A percentile compares a stretch with the other conserved stretches of the same genome.
These are phyloP conservation scores for Campylomormyrus tamandua DNA, from an alignment of 2,113 vertebrate species.

Conservation along the genomic window DNA sequence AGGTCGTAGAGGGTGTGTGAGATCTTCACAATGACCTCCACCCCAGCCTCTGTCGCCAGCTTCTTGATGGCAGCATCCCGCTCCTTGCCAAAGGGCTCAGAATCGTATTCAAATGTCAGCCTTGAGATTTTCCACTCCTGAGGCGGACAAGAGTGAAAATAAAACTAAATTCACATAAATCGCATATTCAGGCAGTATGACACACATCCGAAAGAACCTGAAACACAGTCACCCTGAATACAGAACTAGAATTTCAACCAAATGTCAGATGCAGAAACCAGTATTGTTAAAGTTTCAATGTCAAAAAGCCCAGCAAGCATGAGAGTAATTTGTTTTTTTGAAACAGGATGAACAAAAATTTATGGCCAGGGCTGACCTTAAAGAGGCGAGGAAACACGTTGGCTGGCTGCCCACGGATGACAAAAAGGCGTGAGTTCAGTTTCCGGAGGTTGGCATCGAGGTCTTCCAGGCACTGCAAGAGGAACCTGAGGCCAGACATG, in stretches of 20 bases:
- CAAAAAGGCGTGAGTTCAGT: slow-evolving; percentile 47
- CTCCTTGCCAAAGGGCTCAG: slow-evolving; percentile 49
- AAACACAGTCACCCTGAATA: neutral
- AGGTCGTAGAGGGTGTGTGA: slow-evolving; percentile 49
- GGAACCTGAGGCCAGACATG: slow-evolving; percentile 34
- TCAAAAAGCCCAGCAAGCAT: neutral
- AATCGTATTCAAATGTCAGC: slow-evolving; percentile 48
- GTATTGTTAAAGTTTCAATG: neutral
- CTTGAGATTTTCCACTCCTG: slow-evolving; percentile 46
- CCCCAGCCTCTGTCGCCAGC: slow-evolving; percentile 42
- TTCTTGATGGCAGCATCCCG: slow-evolving; percentile 46
- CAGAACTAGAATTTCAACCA: neutral
- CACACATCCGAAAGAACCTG: neutral
- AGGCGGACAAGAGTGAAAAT: neutral
- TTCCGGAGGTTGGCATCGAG: slow-evolving; percentile 42
- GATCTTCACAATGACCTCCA: slow-evolving; percentile 38
- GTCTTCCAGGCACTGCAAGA: slow-evolving; percentile 48
- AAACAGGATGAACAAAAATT: neutral
- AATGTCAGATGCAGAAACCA: neutral
- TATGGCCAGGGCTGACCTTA: slow-evolving; percentile 29
- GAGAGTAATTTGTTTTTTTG: neutral
- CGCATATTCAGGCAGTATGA: neutral
- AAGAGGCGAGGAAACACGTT: slow-evolving; percentile 48
- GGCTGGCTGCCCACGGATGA: slow-evolving; percentile 47
- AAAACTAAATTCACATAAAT: neutral